Evolutionary conservation across 2,113 vertebrate genomes (phyloP).

Genomic region (Haplochromis burtoni): DNA sequence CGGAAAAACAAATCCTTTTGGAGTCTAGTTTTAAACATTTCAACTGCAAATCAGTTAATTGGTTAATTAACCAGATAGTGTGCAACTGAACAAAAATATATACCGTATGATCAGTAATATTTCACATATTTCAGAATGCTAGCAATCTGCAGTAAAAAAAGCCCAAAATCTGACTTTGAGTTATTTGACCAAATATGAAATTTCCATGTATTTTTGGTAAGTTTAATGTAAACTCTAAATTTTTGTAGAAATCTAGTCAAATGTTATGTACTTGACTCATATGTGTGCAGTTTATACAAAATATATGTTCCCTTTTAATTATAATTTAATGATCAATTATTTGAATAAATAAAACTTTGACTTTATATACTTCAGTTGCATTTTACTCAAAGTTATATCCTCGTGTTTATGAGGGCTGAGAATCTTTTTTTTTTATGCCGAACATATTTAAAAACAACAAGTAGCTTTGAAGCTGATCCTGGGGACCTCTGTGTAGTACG

Average conservation of each 20-base stretch:
- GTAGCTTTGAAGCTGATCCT: not conserved
- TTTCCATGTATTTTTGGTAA: not conserved
- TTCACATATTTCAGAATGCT: not conserved
- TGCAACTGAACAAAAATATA: not conserved
- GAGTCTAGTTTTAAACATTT: not conserved
- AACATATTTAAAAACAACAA: not conserved
- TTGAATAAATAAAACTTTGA: not conserved
- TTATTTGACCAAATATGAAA: not conserved
- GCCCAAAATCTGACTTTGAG: not conserved
- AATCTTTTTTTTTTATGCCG: not conserved
- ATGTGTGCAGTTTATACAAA: not conserved
- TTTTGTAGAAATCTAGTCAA: not conserved
- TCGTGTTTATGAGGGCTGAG: not conserved
- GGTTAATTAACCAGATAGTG: not conserved
- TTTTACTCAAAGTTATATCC: not conserved
- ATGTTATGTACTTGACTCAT: not conserved
- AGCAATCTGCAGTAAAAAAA: not conserved
- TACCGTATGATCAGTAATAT: not conserved
- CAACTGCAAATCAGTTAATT: not conserved
- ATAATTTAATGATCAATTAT: not conserved
- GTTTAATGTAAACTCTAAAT: not conserved
- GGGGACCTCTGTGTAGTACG: not conserved
- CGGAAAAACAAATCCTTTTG: not conserved
- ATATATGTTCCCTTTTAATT: not conserved
- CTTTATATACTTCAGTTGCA: not conserved